A percentile compares a stretch with the other conserved stretches of the same genome.
These are phyloP conservation scores for Cosmopolites sordidus DNA, from an alignment of 2,888 invertebrate genomes.

Conservation along the genomic window DNA sequence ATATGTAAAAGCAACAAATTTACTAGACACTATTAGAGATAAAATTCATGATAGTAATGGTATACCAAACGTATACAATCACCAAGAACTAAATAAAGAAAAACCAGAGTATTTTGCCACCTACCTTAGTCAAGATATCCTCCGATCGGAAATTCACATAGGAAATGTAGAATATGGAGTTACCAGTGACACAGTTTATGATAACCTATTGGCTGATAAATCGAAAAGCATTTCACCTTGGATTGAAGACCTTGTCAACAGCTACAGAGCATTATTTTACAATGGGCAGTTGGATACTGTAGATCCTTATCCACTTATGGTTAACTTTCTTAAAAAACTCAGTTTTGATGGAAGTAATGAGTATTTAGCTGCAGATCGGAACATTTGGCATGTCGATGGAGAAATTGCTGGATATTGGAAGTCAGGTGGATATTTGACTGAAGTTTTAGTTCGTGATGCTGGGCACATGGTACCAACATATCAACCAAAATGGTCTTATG, in stretches of 20 bases:
- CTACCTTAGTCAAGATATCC: constrained; percentile 59
- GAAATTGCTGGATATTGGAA: constrained; percentile 71
- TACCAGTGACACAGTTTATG: constrained; percentile 8
- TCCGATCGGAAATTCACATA: constrained; percentile 48
- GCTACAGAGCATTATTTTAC: constrained; percentile 71
- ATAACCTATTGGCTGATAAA: constrained; percentile 55
- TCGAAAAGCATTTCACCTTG: constrained; percentile 40
- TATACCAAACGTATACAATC: constrained; percentile 49
- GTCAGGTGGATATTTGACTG: constrained; percentile 62
- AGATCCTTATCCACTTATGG: constrained; percentile 77
- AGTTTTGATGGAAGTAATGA: constrained; percentile 60
- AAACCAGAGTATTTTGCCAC: constrained; percentile 54
- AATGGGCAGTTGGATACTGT: constrained; percentile 87
- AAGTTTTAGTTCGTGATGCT: constrained; percentile 71
- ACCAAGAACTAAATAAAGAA: constrained; percentile 47
- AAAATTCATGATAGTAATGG: constrained; percentile 65
- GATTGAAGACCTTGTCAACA: constrained; percentile 55
- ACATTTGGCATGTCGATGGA: constrained; percentile 62
- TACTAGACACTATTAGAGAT: constrained; percentile 68
- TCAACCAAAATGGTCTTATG: constrained; percentile 69
- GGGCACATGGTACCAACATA: constrained; percentile 80
- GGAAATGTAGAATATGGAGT: constrained; percentile 8
- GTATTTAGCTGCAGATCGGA: constrained; percentile 60
- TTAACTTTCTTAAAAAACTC: constrained; percentile 66
- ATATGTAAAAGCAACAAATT: constrained; percentile 65